phyloP scores from a whole-genome alignment of 2,113 vertebrate genomes.

The Plecotus auritus region DNA sequence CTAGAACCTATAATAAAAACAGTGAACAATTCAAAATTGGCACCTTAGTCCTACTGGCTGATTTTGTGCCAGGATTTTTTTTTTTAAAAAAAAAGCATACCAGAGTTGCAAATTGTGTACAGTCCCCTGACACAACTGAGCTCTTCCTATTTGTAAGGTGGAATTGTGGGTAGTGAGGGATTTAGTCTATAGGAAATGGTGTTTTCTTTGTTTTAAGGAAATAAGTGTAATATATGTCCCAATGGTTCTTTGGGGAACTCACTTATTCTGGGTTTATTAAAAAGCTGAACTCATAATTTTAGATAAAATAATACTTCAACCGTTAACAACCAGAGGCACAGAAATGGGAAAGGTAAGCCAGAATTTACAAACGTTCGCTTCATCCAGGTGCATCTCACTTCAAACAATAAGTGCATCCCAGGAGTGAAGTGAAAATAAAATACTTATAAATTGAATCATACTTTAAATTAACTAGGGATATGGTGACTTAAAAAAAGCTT shows the following conservation, averaged over 20 bases:
- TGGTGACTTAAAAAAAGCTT: conserved; percentile 34
- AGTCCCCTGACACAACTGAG: conserved; percentile 1
- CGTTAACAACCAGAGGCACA: conserved; percentile 28
- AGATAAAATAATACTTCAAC: conserved; percentile 28
- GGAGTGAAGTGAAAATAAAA: conserved; percentile 56
- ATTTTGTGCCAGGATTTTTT: conserved; percentile 47
- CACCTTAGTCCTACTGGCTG: conserved; percentile 48
- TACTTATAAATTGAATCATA: conserved; percentile 36
- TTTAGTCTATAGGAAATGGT: conserved; percentile 29
- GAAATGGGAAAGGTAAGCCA: conserved; percentile 46
- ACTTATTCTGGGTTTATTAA: conserved; percentile 55
- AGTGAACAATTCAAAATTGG: conserved; percentile 66
- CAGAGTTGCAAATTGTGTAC: conserved; percentile 1
- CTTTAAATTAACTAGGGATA: conserved; percentile 55
- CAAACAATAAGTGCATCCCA: conserved; percentile 54
- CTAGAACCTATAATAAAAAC: conserved; percentile 77
- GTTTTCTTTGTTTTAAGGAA: conserved; percentile 52
- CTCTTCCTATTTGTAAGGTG: not conserved
- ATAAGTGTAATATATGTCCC: not conserved
- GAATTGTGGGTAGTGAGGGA: conserved; percentile 3
- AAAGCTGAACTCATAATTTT: conserved; percentile 46
- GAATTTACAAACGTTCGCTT: conserved; percentile 33
- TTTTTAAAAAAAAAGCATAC: not conserved
- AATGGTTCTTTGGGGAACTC: conserved; percentile 26
- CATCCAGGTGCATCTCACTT: conserved; percentile 57